phyloP scores from a whole-genome alignment of 2,888 invertebrate species.

The Nymphalis polychloros region DNA sequence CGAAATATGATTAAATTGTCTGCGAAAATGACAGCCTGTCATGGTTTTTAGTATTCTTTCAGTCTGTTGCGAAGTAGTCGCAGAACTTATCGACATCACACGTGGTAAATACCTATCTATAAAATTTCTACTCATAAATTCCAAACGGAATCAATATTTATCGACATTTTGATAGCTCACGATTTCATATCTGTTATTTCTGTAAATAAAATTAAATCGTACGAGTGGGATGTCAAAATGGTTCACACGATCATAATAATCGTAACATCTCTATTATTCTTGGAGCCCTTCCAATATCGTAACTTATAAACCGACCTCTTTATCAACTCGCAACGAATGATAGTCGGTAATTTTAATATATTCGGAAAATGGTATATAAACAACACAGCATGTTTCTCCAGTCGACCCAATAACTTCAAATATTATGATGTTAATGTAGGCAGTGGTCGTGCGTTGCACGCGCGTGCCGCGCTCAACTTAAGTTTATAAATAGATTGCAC shows the following conservation, averaged over 20 bases:
- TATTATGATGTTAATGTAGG: slow-evolving; percentile 70
- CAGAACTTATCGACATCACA: slow-evolving; percentile 19
- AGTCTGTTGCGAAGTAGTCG: neutral
- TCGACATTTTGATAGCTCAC: slow-evolving; percentile 55
- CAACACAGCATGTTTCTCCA: slow-evolving; percentile 63
- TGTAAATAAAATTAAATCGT: slow-evolving; percentile 66
- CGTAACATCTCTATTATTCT: slow-evolving; percentile 57
- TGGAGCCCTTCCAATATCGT: slow-evolving; percentile 66
- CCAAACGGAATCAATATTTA: slow-evolving; percentile 62
- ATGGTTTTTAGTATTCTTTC: too few species aligned
- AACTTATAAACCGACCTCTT: slow-evolving; percentile 49
- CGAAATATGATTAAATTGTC: too few species aligned
- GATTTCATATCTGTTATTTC: slow-evolving; percentile 63
- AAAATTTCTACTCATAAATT: slow-evolving; percentile 51
- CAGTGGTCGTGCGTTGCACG: slow-evolving; percentile 60
- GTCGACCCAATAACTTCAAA: slow-evolving; percentile 74
- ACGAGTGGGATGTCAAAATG: slow-evolving; percentile 44
- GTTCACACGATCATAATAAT: slow-evolving; percentile 52
- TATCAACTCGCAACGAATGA: slow-evolving; percentile 44
- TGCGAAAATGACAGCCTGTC: too few species aligned
- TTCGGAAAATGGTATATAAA: slow-evolving; percentile 45
- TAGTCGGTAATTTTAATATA: slow-evolving; percentile 48
- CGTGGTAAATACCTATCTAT: slow-evolving; percentile 42
- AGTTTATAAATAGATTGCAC: slow-evolving; percentile 79
- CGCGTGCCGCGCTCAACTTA: slow-evolving; percentile 72